Conservation (phyloP, 2,797 vertebrate genomes). For the Oreochromis mossambicus region DNA sequence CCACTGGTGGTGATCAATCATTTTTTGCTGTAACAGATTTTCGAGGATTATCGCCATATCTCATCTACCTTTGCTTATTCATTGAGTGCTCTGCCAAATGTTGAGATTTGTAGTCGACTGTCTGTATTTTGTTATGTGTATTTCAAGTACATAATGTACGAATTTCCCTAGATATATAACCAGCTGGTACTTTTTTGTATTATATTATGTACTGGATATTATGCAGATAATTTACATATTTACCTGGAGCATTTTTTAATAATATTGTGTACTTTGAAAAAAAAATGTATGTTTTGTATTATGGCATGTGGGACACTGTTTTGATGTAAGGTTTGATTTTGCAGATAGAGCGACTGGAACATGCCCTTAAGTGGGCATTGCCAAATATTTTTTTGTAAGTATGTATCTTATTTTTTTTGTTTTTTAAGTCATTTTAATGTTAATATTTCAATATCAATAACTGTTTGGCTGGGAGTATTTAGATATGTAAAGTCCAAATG, state of each 20-base stretch:
- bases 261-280: not conserved
- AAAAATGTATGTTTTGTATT: not conserved
- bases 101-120: not conserved
- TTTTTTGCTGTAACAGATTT: not conserved
- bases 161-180: not conserved
- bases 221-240: not conserved
- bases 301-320: not conserved
- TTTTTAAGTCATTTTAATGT: not conserved
- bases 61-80: not conserved
- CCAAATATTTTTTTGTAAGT: slow-evolving; percentile 78
- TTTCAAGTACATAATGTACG: not conserved
- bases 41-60: not conserved
- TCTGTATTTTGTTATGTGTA: not conserved
- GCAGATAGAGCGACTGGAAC: slow-evolving; percentile 74
- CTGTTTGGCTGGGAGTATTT: not conserved
- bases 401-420: not conserved
- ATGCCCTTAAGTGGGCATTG: slow-evolving; percentile 77
- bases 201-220: not conserved
- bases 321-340: slow-evolving; percentile 3
- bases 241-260: not conserved
- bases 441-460: not conserved
- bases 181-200: not conserved
- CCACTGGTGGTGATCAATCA: not conserved
- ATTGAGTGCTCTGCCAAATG: not conserved
- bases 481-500: not conserved